Evolutionary conservation across 1,140 invertebrate genomes (phyloP).

Genomic region (Solenopsis invicta): DNA sequence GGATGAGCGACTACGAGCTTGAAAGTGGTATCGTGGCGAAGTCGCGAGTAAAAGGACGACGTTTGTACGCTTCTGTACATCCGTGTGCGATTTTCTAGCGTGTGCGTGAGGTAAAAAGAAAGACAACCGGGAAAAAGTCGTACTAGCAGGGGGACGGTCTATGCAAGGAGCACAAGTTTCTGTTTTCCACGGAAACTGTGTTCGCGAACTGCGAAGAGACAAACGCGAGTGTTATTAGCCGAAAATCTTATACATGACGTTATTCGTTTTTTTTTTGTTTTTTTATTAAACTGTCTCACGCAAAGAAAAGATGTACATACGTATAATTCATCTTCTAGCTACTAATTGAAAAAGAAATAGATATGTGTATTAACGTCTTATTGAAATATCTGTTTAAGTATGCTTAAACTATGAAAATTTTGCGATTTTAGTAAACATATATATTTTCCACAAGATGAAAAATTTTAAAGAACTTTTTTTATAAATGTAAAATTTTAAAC

Average conservation of each 20-base stretch:
- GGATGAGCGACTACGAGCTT: slow-evolving; percentile 56
- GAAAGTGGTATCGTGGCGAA: slow-evolving; percentile 65
- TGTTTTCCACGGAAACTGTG: slow-evolving; percentile 20
- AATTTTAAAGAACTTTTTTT: too few relatives aligned
- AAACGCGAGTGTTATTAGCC: slow-evolving; percentile 50
- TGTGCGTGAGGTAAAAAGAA: not conserved
- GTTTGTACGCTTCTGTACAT: slow-evolving; percentile 21
- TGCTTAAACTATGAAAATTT: not conserved
- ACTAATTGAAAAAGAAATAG: not conserved
- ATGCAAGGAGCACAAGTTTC: slow-evolving; percentile 18
- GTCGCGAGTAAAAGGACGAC: slow-evolving; percentile 66
- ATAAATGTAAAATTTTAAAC: too few relatives aligned
- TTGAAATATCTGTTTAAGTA: not conserved
- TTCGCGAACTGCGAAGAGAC: slow-evolving; percentile 27
- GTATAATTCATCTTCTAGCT: not conserved
- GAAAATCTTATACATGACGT: slow-evolving; percentile 39
- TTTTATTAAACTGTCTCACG: not conserved
- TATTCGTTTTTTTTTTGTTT: slow-evolving; percentile 29
- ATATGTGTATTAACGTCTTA: not conserved
- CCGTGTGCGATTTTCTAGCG: not conserved
- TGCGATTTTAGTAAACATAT: not conserved
- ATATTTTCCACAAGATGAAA: not conserved
- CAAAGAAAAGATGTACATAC: not conserved
- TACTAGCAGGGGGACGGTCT: not conserved
- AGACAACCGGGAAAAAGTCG: slow-evolving; percentile 13